Conservation (phyloP, 2,113 vertebrate genomes). For the Tragulus kanchil region DNA sequence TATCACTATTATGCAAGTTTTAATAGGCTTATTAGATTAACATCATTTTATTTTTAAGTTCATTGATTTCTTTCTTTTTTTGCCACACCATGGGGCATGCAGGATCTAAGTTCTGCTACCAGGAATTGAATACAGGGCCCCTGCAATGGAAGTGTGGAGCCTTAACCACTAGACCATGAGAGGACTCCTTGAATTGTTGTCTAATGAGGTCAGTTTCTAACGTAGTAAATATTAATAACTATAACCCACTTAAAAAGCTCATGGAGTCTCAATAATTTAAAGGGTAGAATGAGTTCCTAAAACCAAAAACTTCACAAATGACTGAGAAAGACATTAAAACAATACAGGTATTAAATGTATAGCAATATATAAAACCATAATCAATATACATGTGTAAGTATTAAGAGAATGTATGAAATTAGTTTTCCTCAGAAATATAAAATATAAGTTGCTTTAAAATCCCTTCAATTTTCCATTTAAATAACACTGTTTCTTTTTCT, state of each 20-base stretch:
- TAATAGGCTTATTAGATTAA: not conserved
- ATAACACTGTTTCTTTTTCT: not conserved
- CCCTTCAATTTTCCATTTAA: not conserved
- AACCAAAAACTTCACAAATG: not conserved
- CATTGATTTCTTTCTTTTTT: not conserved
- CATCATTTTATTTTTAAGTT: not conserved
- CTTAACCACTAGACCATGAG: not conserved
- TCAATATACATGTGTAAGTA: not conserved
- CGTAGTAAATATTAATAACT: not conserved
- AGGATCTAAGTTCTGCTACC: not conserved
- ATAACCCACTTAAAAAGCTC: not conserved
- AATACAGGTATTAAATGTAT: not conserved
- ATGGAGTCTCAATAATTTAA: not conserved
- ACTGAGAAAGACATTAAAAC: not conserved
- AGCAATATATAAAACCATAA: not conserved
- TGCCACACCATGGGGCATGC: rapidly evolving
- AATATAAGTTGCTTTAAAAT: not conserved
- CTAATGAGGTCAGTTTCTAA: not conserved
- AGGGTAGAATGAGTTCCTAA: not conserved
- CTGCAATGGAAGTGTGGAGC: not conserved
- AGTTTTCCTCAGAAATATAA: not conserved
- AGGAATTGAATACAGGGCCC: not conserved
- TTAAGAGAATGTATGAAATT: not conserved
- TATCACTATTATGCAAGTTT: not conserved
- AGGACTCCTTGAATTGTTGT: not conserved